Evolutionary conservation across 2,888 invertebrate species (phyloP).

Genomic region (Drosophila mulleri): DNA sequence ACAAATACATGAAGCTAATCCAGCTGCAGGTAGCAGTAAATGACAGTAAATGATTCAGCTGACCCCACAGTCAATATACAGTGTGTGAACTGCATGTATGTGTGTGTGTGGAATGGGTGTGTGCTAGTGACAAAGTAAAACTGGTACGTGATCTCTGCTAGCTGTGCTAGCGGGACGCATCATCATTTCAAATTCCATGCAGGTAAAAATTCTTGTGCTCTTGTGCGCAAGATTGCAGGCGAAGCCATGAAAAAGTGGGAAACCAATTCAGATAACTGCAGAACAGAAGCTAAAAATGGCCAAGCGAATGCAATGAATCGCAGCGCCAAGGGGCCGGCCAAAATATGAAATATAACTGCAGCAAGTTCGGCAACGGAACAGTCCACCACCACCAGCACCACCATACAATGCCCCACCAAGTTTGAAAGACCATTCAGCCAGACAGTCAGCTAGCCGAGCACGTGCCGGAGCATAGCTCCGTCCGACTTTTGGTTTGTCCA

Average conservation of each 20-base stretch:
- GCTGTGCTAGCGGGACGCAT: conserved; percentile 43
- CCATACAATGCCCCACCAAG: conserved; percentile 31
- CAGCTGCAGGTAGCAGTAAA: conserved; percentile 61
- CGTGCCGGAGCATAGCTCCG: conserved; percentile 50
- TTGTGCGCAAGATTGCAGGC: conserved; percentile 68
- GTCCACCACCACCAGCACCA: conserved; percentile 13
- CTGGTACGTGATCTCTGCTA: conserved; percentile 67
- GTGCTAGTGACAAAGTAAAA: conserved; percentile 71
- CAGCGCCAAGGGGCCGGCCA: conserved; percentile 33
- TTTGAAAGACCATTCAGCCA: not conserved
- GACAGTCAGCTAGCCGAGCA: conserved; percentile 37
- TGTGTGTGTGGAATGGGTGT: conserved; percentile 13
- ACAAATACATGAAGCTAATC: conserved; percentile 39
- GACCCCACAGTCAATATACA: conserved; percentile 41
- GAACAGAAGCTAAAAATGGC: conserved; percentile 42
- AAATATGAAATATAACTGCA: conserved; percentile 78
- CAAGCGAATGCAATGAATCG: conserved; percentile 65
- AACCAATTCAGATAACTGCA: conserved; percentile 77
- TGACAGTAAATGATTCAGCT: conserved; percentile 81
- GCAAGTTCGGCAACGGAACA: conserved; percentile 52
- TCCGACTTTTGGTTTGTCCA: conserved; percentile 29
- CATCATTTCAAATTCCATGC: conserved; percentile 75
- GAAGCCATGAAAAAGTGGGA: conserved; percentile 72
- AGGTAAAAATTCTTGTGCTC: conserved; percentile 71
- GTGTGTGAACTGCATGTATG: not conserved